phyloP scores from a whole-genome alignment of 1,140 invertebrate genomes.

The Drosophila sproati region DNA sequence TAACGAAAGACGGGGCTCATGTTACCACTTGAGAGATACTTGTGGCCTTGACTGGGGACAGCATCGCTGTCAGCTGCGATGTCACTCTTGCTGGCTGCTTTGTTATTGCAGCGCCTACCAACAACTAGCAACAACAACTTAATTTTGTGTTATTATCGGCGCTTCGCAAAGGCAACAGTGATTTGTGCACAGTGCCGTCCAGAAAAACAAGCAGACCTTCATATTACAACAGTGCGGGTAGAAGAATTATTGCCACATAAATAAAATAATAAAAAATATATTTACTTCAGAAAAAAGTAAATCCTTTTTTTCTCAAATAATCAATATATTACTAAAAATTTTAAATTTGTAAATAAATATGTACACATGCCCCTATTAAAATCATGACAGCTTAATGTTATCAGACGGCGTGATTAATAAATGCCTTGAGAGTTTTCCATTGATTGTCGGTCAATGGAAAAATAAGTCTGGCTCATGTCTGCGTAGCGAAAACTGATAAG shows the following conservation, averaged over 20 bases:
- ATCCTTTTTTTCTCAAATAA: too few species aligned
- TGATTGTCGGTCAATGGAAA: conserved; percentile 48
- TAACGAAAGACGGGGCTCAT: conserved; percentile 8
- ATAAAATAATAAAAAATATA: background rate
- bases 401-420: conserved; percentile 13
- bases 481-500: conserved; percentile 43
- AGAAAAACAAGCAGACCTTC: conserved; percentile 5
- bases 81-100: conserved; percentile 1
- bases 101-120: conserved; percentile 10
- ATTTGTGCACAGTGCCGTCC: conserved; percentile 25
- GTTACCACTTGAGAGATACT: conserved; percentile 15
- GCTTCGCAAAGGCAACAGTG: conserved; percentile 24
- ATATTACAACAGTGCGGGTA: background rate
- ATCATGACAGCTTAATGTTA: conserved; percentile 33
- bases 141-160: conserved; percentile 69
- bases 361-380: background rate
- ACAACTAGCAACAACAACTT: conserved; percentile 46
- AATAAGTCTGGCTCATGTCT: conserved; percentile 32
- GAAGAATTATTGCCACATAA: background rate
- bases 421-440: conserved; percentile 58
- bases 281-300: too few species aligned
- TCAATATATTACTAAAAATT: background rate
- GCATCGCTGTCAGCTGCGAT: conserved; percentile 6
- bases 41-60: conserved; percentile 13
- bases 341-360: background rate